phyloP scores from a whole-genome alignment of 1,140 invertebrate genomes.

The Caerostris extrusa region DNA sequence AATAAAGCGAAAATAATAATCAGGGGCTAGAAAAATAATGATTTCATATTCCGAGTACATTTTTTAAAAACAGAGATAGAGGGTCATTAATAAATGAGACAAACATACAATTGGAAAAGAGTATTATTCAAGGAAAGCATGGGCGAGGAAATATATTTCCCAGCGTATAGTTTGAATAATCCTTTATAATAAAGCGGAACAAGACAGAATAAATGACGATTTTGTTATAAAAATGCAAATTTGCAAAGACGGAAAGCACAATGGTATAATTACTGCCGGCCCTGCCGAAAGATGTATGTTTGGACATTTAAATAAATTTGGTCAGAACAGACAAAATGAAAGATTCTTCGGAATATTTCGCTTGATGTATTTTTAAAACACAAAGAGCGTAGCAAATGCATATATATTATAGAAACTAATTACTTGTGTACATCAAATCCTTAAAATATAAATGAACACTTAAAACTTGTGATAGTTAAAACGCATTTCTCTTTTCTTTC shows the following conservation, averaged over 20 bases:
- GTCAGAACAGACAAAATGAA: not conserved
- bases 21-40: constrained; percentile 44
- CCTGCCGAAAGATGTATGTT: not conserved
- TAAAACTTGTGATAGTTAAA: no score
- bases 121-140: not conserved
- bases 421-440: no score
- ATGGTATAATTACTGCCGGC: constrained; percentile 33
- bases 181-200: constrained; percentile 14
- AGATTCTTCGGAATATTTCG: not conserved
- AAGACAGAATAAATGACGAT: constrained; percentile 13
- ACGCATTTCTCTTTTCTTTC: no score
- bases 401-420: no score
- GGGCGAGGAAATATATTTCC: not conserved
- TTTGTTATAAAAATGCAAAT: constrained; percentile 58
- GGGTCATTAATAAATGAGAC: constrained; percentile 35
- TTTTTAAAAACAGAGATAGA: not conserved
- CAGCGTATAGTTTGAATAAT: not conserved
- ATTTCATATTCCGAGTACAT: constrained; percentile 56
- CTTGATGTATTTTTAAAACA: no score
- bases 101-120: constrained; percentile 43
- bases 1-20: constrained; percentile 50
- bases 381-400: no score
- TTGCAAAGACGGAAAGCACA: not conserved
- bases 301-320: not conserved
- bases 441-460: no score